phyloP scores from a whole-genome alignment of 2,113 vertebrate species.

The Istiophorus platypterus region DNA sequence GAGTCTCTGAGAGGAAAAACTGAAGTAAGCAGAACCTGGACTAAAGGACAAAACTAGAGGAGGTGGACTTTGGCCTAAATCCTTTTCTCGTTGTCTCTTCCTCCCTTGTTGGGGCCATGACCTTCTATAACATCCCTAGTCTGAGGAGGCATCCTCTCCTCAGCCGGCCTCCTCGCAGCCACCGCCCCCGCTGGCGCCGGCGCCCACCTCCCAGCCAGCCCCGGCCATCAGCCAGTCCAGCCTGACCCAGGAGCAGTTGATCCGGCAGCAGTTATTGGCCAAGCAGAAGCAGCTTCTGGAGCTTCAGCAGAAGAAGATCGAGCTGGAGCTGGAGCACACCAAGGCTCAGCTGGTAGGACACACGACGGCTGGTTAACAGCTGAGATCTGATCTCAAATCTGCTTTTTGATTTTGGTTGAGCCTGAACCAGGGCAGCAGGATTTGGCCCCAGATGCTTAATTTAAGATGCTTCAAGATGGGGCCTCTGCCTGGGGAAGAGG shows the following conservation, averaged over 20 bases:
- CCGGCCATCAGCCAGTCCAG: slow-evolving; percentile 87
- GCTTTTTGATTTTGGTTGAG: neutral
- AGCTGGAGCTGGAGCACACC: slow-evolving; percentile 98
- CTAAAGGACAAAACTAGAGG: too few species aligned
- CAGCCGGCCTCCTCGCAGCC: slow-evolving; percentile 82
- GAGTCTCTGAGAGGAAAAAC: too few species aligned
- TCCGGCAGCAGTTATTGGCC: slow-evolving; percentile 96
- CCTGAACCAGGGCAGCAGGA: too few species aligned
- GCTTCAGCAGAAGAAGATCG: slow-evolving; percentile 99
- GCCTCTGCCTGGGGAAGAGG: too few species aligned
- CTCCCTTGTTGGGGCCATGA: neutral
- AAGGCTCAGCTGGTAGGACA: slow-evolving; percentile 96
- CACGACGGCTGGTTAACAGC: neutral
- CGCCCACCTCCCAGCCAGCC: slow-evolving; percentile 70
- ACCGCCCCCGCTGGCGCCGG: slow-evolving; percentile 66
- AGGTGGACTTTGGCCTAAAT: too few species aligned
- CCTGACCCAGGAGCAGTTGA: slow-evolving; percentile 95
- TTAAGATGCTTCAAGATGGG: too few species aligned
- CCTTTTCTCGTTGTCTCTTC: neutral
- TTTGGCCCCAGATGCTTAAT: too few species aligned
- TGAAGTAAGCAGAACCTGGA: too few species aligned
- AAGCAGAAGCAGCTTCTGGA: slow-evolving; percentile 99
- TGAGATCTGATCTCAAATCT: neutral
- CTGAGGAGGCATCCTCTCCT: slow-evolving; percentile 87
- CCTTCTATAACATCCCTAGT: slow-evolving; percentile 75